Base-by-base conservation (phyloP, 2,888 invertebrate species). In the Atethmia centrago region DNA sequence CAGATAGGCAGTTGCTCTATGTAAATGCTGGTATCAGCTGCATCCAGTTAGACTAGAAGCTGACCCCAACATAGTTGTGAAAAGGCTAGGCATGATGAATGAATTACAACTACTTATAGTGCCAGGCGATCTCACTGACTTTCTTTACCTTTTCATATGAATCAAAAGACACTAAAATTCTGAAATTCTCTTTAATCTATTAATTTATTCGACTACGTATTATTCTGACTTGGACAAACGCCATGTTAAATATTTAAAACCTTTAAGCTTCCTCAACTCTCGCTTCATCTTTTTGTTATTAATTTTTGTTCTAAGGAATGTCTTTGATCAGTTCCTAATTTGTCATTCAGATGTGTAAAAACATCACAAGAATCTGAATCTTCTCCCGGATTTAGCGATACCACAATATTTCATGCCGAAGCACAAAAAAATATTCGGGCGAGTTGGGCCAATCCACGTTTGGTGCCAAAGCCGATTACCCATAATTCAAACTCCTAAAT, bases 191-290 rank as follows among this genome's bases (percentile, higher is more conserved):
- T 59, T 14, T 36, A 8, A 21, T n/a, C 36, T 59, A n/a, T 36
- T 36, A 36, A 36, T 36, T 61, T 10, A 47, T 66, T 65, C 19
- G 58, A 21, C 21, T 40, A 40, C 16, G 21, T 66, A 14, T 40
- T 12, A 45, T 61, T 36, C 40, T 12, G 51, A 36, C 12, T 75
- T 75, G 53, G 76, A 47, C 45, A 16, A 61, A 19, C 47, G 77
- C 68, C 55, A 62, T 55, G 10, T 42, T 10, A 49, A 55, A 77
- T 45, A 77, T 45, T 21, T 47, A 16, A 25, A 19, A 72, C 12
- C 55, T 49, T 12, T n/a, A 25, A 42, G n/a, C 10, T 71, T 49
- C n/a, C 2, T 28, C 28, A 19, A 21, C 14, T 49, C 16, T 5
- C 9, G 5, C 9, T 74, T 56, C 40, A 31, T 51, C 9, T 28